phyloP scores from a whole-genome alignment of 2,113 vertebrate species.

The Varanus komodoensis region DNA sequence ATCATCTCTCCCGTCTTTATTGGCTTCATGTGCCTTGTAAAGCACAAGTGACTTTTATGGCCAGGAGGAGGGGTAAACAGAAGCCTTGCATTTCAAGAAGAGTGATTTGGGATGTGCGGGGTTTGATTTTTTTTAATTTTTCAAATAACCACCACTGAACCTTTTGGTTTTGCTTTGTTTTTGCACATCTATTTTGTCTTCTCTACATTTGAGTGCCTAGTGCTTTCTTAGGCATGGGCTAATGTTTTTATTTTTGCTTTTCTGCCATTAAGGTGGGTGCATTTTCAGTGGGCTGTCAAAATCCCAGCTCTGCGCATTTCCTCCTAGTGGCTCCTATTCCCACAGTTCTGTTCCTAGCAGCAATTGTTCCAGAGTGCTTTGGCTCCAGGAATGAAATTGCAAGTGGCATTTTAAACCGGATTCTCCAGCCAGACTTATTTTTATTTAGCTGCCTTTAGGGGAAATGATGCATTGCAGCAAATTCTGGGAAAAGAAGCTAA shows the following conservation, averaged over 20 bases:
- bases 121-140: neutral
- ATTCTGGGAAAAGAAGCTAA: constrained; percentile 7
- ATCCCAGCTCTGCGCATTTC: neutral
- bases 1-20: neutral
- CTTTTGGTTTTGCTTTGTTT: neutral
- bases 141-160: neutral
- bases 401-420: constrained; percentile 49
- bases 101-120: neutral
- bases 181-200: neutral
- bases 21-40: neutral
- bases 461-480: constrained; percentile 42
- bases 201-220: constrained; percentile 8
- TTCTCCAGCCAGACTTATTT: constrained; percentile 51
- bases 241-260: constrained; percentile 2
- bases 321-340: neutral
- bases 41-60: constrained; percentile 6
- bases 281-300: constrained; percentile 25
- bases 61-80: no score
- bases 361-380: constrained; percentile 23
- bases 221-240: constrained; percentile 8
- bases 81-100: neutral
- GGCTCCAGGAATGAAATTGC: constrained; percentile 29
- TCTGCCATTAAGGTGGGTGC: constrained; percentile 7
- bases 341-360: constrained; percentile 26
- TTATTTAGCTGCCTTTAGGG: constrained; percentile 42